Evolutionary conservation across 2,113 vertebrate genomes (phyloP).

Genomic region (Callipepla californica): DNA sequence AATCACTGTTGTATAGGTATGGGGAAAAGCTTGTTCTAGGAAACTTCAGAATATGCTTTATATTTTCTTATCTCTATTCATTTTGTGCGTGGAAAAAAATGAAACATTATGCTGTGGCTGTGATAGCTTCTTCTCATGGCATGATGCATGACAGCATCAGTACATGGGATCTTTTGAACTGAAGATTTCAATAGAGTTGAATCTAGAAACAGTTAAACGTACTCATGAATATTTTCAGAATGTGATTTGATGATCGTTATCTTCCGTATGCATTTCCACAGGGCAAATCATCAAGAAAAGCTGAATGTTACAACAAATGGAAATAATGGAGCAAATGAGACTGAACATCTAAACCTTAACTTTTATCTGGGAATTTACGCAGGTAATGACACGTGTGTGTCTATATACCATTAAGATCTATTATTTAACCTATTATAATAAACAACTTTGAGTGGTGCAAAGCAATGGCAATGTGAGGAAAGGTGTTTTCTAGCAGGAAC

Average conservation of each 20-base stretch:
- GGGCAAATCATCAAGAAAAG: conserved; percentile 75
- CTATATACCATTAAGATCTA: not conserved
- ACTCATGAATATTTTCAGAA: not conserved
- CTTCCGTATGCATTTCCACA: conserved; percentile 62
- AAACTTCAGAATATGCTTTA: not conserved
- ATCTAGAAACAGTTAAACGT: not conserved
- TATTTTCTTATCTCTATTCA: not conserved
- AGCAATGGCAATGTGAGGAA: not conserved
- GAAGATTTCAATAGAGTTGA: not conserved
- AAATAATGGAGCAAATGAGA: conserved; percentile 50
- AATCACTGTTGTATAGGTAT: not conserved
- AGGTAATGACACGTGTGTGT: conserved; percentile 79
- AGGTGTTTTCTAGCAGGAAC: conserved; percentile 30
- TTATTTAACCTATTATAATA: not conserved
- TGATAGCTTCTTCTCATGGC: not conserved
- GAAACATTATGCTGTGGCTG: not conserved
- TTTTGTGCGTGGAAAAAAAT: not conserved
- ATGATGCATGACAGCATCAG: not conserved
- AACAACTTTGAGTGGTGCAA: not conserved
- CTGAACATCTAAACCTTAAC: conserved; percentile 81
- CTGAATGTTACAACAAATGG: conserved; percentile 70
- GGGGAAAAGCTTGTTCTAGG: not conserved
- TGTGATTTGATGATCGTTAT: not conserved
- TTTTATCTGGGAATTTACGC: conserved; percentile 91
- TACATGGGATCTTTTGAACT: not conserved